A percentile compares a stretch with the other conserved stretches of the same genome.
Conservation (phyloP, 2,113 vertebrate genomes). For the Scytalopus superciliaris region DNA sequence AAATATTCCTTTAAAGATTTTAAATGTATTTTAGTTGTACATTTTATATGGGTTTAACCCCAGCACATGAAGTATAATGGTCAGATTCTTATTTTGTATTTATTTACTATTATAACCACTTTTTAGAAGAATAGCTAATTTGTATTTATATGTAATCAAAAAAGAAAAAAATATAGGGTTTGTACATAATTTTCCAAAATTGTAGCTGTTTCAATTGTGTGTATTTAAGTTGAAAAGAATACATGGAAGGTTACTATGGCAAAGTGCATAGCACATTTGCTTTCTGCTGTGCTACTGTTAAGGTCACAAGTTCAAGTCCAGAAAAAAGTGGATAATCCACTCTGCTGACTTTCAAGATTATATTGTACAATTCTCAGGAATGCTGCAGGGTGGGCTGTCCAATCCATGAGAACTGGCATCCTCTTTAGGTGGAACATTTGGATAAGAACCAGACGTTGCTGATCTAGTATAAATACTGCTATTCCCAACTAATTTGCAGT, state of each 20-base stretch:
- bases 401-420: conserved; percentile 75
- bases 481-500: conserved; percentile 59
- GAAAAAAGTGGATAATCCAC: conserved; percentile 82
- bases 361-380: conserved; percentile 86
- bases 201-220: conserved; percentile 81
- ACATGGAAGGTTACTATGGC: conserved; percentile 81
- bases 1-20: conserved; percentile 97
- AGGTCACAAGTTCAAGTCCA: conserved; percentile 84
- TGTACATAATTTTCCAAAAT: conserved; percentile 84
- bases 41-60: conserved; percentile 98
- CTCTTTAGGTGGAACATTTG: conserved; percentile 75
- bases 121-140: conserved; percentile 99
- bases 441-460: conserved; percentile 76
- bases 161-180: conserved; percentile 86
- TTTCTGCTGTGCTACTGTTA: conserved; percentile 84
- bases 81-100: conserved; percentile 99
- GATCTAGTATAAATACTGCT: conserved; percentile 65
- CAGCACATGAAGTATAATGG: conserved; percentile 99
- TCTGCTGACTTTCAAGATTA: conserved; percentile 85
- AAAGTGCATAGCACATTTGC: conserved; percentile 83
- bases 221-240: conserved; percentile 84
- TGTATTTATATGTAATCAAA: conserved; percentile 99
- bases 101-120: conserved; percentile 99
- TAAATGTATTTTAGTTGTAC: conserved; percentile 98
- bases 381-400: conserved; percentile 81